These are phyloP conservation scores for Epicampocera succincta DNA, from an alignment of 2,888 invertebrate species.

Conservation along the genomic window DNA sequence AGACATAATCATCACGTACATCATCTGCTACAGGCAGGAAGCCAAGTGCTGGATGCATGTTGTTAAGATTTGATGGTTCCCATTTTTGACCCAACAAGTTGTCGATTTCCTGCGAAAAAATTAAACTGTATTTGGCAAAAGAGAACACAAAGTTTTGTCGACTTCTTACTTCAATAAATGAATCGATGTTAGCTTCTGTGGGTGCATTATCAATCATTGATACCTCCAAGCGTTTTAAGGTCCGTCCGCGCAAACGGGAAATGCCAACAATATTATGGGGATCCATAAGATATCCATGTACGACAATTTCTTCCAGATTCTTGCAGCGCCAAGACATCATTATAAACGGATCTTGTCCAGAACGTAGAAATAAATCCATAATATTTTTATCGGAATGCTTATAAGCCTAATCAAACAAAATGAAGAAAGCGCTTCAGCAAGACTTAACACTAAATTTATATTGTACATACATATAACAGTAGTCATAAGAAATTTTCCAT, in stretches of 20 bases:
- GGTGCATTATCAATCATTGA: conserved; percentile 79
- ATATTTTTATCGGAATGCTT: conserved; percentile 78
- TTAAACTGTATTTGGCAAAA: not conserved
- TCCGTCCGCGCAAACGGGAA: conserved; percentile 79
- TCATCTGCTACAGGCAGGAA: conserved; percentile 78
- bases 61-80: conserved; percentile 76
- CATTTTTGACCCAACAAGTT: conserved; percentile 79
- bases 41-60: conserved; percentile 78
- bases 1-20: conserved; percentile 80
- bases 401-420: conserved; percentile 73
- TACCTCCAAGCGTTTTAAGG: conserved; percentile 79
- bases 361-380: conserved; percentile 76
- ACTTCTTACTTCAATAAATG: conserved; percentile 76
- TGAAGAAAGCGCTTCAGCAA: not conserved
- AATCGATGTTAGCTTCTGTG: conserved; percentile 75
- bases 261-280: conserved; percentile 81
- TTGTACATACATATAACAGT: too few species aligned
- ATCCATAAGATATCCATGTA: conserved; percentile 82
- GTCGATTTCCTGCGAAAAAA: conserved; percentile 78
- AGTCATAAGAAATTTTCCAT: too few species aligned
- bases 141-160: not conserved
- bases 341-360: conserved; percentile 83
- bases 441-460: not conserved
- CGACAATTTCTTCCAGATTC: conserved; percentile 83
- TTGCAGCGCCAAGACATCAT: conserved; percentile 85